Conservation (phyloP, 2,797 vertebrate species). For the Sebastes minor region DNA sequence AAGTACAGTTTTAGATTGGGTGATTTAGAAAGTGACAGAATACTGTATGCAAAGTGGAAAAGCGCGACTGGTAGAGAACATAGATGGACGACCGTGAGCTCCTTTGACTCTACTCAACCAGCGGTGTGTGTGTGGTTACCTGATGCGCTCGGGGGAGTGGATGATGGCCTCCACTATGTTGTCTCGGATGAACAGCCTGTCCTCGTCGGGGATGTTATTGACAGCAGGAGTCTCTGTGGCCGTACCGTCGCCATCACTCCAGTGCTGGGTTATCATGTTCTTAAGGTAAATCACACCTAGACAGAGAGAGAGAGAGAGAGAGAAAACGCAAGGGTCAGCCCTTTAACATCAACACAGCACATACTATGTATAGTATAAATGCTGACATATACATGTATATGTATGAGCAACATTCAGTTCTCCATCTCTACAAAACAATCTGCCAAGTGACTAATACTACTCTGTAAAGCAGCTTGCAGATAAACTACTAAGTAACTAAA, state of each 20-base stretch:
- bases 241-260: conserved; percentile 91
- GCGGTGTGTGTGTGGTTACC: conserved; percentile 79
- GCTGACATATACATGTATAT: not conserved
- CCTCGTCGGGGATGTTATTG: conserved; percentile 96
- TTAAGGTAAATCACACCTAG: conserved; percentile 99
- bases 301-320: conserved; percentile 34
- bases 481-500: not conserved
- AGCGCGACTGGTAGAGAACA: not conserved
- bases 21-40: not conserved
- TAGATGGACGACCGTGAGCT: not conserved
- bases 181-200: conserved; percentile 95
- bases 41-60: not conserved
- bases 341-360: not conserved
- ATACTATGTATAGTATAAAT: not conserved
- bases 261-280: conserved; percentile 99
- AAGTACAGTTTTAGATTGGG: conserved; percentile 14
- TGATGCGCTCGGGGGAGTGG: conserved; percentile 97
- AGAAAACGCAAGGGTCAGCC: not conserved
- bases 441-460: not conserved
- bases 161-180: conserved; percentile 99
- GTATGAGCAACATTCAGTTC: not conserved
- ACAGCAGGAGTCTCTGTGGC: conserved; percentile 87
- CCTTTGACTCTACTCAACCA: not conserved
- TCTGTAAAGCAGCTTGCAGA: not conserved
- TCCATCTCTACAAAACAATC: not conserved